Base-by-base conservation (phyloP, 1,140 invertebrate species). In the Rhynchophorus ferrugineus region DNA sequence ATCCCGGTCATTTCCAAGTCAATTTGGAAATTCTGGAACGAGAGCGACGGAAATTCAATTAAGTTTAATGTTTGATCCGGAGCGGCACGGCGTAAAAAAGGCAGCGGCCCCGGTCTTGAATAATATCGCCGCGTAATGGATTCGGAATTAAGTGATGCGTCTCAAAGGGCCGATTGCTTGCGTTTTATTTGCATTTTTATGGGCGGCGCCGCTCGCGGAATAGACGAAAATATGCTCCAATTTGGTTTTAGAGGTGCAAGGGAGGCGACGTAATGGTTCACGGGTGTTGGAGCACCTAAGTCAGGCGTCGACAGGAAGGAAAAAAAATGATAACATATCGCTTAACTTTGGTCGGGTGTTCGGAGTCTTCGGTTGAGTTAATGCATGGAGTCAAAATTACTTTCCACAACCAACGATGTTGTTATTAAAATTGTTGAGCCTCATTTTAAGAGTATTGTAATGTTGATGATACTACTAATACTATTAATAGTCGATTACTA, bases 61-160 rank as follows among this genome's bases (percentile, higher is more conserved):
- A 69, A 69, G 65, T 69, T 69, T 69, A 69, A 69, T 69, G 67
- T 65, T 65, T 66, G 65, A 67, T 68, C 63, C 65, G 60, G 56
- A 60, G 63, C 57, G 24, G 24, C 56, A 59, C 57, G 47, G 51
- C 51, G 58, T 62, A 62, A 62, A 64, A 64, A 64, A 62, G 53
- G 54, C 49, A 16, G 44, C 36, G 33, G 19, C 47, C 46, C 49
- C 21, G 56, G 56, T 58, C 61, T 61, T 51, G 49, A 62, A 64
- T 64, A 59, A 64, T 64, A 64, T 62, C 53, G 46, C 54, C 55
- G 55, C 56, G 60, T 64, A 64, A 64, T 64, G 62, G 62, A 62
- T 64, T 64, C 57, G 49, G 60, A 64, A 64, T 64, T 64, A 64
- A 63, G 61, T 60, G 61, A 63, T 63, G 59, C 55, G 58, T 61